A percentile compares a stretch with the other conserved stretches of the same genome.
Conservation (phyloP, 2,888 invertebrate genomes). For the Pycnomerus fuliginosus region DNA sequence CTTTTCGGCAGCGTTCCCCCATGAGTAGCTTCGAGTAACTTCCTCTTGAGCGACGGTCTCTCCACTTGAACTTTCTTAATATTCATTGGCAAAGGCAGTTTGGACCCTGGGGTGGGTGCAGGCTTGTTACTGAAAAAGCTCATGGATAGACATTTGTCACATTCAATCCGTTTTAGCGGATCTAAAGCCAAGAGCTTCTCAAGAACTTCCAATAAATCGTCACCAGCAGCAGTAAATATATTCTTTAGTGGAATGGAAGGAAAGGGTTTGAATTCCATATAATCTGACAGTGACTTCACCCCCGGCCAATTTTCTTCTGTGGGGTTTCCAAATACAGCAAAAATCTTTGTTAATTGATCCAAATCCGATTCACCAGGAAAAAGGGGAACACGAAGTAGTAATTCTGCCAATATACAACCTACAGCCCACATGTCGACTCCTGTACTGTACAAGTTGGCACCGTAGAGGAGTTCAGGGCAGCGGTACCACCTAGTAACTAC, state of each 20-base stretch:
- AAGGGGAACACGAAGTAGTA: conserved; percentile 87
- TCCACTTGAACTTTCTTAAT: conserved; percentile 59
- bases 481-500: conserved; percentile 95
- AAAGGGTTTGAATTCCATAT: conserved; percentile 86
- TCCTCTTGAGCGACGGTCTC: conserved; percentile 73
- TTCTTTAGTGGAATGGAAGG: conserved; percentile 81
- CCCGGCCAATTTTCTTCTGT: conserved; percentile 91
- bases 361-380: conserved; percentile 96
- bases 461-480: conserved; percentile 92
- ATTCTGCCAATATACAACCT: conserved; percentile 96
- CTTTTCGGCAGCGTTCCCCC: conserved; percentile 68
- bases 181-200: conserved; percentile 76
- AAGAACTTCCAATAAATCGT: conserved; percentile 84
- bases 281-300: conserved; percentile 80
- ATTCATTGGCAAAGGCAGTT: conserved; percentile 75
- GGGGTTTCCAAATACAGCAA: conserved; percentile 93
- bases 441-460: conserved; percentile 91
- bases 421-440: conserved; percentile 99
- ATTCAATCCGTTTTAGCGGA: conserved; percentile 79
- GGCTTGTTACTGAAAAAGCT: conserved; percentile 90
- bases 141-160: conserved; percentile 84
- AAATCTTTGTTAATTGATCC: conserved; percentile 94
- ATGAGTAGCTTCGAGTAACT: conserved; percentile 69
- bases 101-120: conserved; percentile 79
- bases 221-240: conserved; percentile 93